Base-by-base conservation (phyloP, 2,888 invertebrate species). In the Pseudanteris insignis region DNA sequence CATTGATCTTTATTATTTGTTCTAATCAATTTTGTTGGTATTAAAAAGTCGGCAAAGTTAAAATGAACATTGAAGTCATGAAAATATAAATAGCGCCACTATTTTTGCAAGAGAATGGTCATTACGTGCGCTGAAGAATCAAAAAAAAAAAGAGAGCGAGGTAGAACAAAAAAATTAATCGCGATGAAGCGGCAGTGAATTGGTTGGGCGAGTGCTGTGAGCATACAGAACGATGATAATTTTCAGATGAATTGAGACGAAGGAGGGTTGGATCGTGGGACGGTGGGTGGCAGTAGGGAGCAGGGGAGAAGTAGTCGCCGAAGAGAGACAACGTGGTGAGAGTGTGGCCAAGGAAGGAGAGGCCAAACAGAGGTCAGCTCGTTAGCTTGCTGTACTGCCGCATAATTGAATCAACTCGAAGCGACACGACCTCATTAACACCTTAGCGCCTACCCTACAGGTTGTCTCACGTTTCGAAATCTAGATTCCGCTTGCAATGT, bases 401-500 rank as follows among this genome's bases (percentile, higher is more conserved):
- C 77, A 78, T 78, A 78, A 78, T 78, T 78, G 76, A 78, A 78
- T 77, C 77, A 76, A 75, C 76, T 77, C 72, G 71, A 73, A 76
- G 72, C 78, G 78, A 79, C 79, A 79, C 77, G 77, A 79, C 78
- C 79, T 79, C 79, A 77, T 79, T 79, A 79, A 79, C 79, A 79
- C 79, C 78, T 79, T 74, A 73, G 72, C 73, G 74, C 75, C 74
- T 70, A 68, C 70, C 67, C 75, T 77, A 77, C 77, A 77, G 77
- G 75, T 72, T 76, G 72, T 73, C 75, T 75, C 75, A 76, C 73
- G 70, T 76, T 76, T 72, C 71, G 65, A 67, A 72, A 67, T 65
- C 65, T 63, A 63, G 63, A 63, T 63, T 57, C 48, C 32, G 40
- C 48, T 34, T 10, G 54, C 54, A 54, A 29, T 28, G 38, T 28